phyloP scores from a whole-genome alignment of 2,888 invertebrate species.

The Lepidocyrtinus sp. region DNA sequence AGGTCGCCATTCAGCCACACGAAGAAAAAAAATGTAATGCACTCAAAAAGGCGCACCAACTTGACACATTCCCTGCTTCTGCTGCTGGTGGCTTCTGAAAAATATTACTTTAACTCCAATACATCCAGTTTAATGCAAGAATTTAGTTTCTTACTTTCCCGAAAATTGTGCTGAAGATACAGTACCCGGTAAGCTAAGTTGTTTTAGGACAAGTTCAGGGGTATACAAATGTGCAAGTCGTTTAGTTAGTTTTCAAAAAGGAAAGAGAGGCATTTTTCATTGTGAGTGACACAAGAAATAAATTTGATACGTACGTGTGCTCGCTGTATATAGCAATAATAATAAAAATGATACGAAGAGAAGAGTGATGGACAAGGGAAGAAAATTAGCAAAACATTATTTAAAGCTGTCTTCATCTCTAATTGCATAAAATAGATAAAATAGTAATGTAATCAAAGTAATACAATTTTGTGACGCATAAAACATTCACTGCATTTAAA shows the following conservation, averaged over 20 bases:
- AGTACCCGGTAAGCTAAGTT: background rate
- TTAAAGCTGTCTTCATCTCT: background rate
- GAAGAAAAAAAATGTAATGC: constrained; percentile 49
- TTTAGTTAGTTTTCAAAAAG: background rate
- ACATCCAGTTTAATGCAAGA: too few species aligned
- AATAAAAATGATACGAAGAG: background rate
- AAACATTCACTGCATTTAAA: background rate
- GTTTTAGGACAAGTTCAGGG: constrained; percentile 15
- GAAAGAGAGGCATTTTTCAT: constrained; percentile 23
- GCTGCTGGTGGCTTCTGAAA: constrained; percentile 1
- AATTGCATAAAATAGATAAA: background rate
- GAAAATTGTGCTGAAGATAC: background rate
- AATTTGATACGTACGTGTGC: background rate
- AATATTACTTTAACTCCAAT: background rate
- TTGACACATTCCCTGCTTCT: constrained; percentile 47
- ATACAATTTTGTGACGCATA: background rate
- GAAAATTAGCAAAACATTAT: background rate
- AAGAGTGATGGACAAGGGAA: background rate
- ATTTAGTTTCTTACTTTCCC: constrained; percentile 25
- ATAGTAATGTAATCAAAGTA: background rate
- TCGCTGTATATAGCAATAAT: background rate
- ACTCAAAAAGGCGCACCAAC: constrained; percentile 31
- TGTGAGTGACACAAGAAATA: background rate
- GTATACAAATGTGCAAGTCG: background rate
- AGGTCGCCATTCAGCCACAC: too few species aligned